Base-by-base conservation (phyloP, 2,888 invertebrate species). In the Hypolimnas misippus region DNA sequence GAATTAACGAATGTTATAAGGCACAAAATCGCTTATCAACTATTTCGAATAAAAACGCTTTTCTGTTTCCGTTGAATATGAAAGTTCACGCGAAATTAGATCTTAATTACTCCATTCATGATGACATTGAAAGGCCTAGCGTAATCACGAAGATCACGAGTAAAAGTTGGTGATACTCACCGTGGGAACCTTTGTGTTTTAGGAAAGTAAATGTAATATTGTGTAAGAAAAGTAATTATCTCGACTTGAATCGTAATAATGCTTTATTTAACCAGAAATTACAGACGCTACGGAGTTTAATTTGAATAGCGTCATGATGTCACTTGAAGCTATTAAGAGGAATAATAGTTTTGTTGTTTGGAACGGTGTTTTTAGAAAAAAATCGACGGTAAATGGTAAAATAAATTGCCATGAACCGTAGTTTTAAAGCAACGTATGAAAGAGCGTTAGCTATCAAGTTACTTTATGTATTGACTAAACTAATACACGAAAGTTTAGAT, bases 141-240 rank as follows among this genome's bases (percentile, higher is more conserved):
- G 57, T 53, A 62, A 62, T 62, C 57, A 12, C 49, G 46, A 52
- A 62, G 62, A 62, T 62, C 62, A 57, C 62, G 25, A 77, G 72
- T 71, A 68, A 76, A 76, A 76, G 70, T 74, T 76, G 60, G 68
- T 70, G 63, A 71, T 70, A 73, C 33, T 33, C 35, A 38, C 68
- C 77, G 82, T 82, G 82, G 66, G 83, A 83, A 76, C 65, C 71
- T 72, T 72, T 73, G 70, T 68, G 59, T 38, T 66, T 64, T 65
- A 74, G 68, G 68, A 70, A 74, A 73, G 73, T 66, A 70, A 71
- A 67, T 72, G 72, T 69, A 69, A 69, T 56, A 80, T 59, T 59
- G 73, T 75, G 71, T 70, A 79, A 76, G 79, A 81, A 81, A 81
- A 79, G 82, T 82, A 79, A 79, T 56, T 44, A 31, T 19, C 25